Evolutionary conservation across 2,888 invertebrate genomes (phyloP).

Genomic region (Zhuqinia jingwanae): DNA sequence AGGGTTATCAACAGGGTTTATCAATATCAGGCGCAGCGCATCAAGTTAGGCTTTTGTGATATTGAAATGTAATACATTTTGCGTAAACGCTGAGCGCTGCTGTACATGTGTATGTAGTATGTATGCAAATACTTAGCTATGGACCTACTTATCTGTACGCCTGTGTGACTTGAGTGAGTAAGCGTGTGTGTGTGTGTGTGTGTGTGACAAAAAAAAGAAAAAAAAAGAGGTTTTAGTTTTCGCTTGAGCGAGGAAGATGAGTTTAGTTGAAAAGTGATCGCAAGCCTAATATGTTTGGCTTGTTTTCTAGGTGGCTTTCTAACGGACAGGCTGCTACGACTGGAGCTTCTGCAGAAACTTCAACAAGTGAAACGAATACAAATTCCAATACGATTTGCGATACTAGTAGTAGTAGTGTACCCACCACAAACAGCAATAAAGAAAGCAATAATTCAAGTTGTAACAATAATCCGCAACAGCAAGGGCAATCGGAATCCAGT

Average conservation of each 20-base stretch:
- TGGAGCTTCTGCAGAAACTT: slow-evolving; percentile 4
- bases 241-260: slow-evolving; percentile 40
- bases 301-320: slow-evolving; percentile 78
- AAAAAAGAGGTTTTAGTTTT: slow-evolving; percentile 48
- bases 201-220: slow-evolving; percentile 39
- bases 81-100: too few relatives aligned
- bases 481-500: too few relatives aligned
- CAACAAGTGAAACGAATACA: neutral
- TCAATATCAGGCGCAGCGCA: neutral
- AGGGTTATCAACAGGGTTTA: slow-evolving; percentile 24
- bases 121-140: neutral
- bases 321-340: slow-evolving; percentile 72
- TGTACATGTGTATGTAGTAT: neutral
- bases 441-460: slow-evolving; percentile 4
- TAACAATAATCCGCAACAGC: slow-evolving; percentile 25
- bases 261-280: slow-evolving; percentile 66
- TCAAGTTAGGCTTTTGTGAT: slow-evolving; percentile 5
- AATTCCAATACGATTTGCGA: neutral
- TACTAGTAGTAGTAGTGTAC: slow-evolving; percentile 15
- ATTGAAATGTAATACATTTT: neutral
- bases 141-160: neutral
- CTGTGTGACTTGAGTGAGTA: slow-evolving; percentile 1
- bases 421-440: neutral
- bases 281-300: slow-evolving; percentile 76
- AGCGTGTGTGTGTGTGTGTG: neutral